phyloP scores from a whole-genome alignment of 1,140 invertebrate species.

The Acromyrmex echinatior region DNA sequence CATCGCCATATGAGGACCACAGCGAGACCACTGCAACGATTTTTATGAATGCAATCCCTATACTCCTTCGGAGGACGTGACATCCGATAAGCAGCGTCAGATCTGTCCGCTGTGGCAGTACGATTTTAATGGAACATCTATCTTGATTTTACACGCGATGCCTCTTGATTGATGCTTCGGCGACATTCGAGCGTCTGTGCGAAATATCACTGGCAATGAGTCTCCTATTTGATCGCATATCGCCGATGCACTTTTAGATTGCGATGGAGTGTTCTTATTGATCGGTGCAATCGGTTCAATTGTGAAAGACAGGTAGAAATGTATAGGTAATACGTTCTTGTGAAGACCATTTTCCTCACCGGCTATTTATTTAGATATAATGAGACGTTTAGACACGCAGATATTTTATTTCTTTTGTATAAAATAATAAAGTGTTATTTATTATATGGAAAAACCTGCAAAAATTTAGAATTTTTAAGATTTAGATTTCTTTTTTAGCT shows the following conservation, averaged over 20 bases:
- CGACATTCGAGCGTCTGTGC: constrained; percentile 31
- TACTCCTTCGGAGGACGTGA: constrained; percentile 40
- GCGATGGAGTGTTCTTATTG: background rate
- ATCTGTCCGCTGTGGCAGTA: background rate
- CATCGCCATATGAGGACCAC: constrained; percentile 44
- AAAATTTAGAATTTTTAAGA: too few species aligned
- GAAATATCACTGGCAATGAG: background rate
- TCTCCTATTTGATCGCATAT: background rate
- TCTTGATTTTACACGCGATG: constrained; percentile 46
- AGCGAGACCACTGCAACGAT: constrained; percentile 23
- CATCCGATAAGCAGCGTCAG: constrained; percentile 41
- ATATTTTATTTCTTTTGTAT: background rate
- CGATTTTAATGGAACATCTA: constrained; percentile 61
- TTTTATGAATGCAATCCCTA: constrained; percentile 61
- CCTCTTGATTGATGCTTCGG: constrained; percentile 19
- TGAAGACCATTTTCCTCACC: background rate
- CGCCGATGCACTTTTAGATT: background rate
- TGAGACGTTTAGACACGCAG: background rate
- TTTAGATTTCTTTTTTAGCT: too few species aligned
- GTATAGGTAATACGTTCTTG: background rate
- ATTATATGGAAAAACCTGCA: too few species aligned
- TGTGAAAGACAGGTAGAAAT: background rate
- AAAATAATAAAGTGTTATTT: background rate
- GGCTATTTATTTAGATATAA: background rate
- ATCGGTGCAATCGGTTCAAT: background rate